Conservation (phyloP, 2,113 vertebrate genomes). For the Perccottus glenii region DNA sequence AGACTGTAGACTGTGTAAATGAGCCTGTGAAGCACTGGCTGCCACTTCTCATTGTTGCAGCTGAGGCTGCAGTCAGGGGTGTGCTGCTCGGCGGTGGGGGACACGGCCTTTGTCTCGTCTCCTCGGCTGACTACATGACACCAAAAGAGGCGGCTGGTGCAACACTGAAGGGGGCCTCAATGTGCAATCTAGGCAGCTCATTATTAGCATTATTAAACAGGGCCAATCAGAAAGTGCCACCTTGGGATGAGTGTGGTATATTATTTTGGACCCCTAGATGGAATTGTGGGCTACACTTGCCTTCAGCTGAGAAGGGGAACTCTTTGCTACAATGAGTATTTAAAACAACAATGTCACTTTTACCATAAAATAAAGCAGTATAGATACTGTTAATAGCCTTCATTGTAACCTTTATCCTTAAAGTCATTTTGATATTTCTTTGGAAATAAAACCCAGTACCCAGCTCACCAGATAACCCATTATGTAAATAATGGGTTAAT, state of each 20-base stretch:
- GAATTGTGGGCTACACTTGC: not conserved
- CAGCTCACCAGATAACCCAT: too few relatives aligned
- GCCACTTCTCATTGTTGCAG: conserved; percentile 67
- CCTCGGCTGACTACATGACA: conserved; percentile 31
- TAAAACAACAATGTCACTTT: too few relatives aligned
- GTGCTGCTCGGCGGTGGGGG: conserved; percentile 55
- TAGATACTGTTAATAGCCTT: too few relatives aligned
- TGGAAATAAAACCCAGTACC: too few relatives aligned
- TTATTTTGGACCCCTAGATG: not conserved
- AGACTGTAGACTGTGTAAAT: conserved; percentile 14
- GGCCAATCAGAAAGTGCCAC: not conserved
- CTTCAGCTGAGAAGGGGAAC: too few relatives aligned
- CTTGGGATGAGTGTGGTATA: not conserved
- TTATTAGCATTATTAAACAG: not conserved
- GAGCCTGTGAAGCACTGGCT: conserved; percentile 42
- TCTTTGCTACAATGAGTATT: too few relatives aligned
- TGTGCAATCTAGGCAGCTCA: not conserved
- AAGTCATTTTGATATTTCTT: too few relatives aligned
- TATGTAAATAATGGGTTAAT: too few relatives aligned
- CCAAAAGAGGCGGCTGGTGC: not conserved
- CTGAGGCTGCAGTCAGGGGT: conserved; percentile 60
- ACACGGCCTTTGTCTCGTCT: conserved; percentile 71
- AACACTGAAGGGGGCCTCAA: not conserved
- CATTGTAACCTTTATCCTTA: too few relatives aligned
- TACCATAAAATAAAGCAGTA: too few relatives aligned